Evolutionary conservation across 2,113 vertebrate species (phyloP), one percentile per base, ranked within the genome.

Genomic region (Labeo rohita): DNA sequence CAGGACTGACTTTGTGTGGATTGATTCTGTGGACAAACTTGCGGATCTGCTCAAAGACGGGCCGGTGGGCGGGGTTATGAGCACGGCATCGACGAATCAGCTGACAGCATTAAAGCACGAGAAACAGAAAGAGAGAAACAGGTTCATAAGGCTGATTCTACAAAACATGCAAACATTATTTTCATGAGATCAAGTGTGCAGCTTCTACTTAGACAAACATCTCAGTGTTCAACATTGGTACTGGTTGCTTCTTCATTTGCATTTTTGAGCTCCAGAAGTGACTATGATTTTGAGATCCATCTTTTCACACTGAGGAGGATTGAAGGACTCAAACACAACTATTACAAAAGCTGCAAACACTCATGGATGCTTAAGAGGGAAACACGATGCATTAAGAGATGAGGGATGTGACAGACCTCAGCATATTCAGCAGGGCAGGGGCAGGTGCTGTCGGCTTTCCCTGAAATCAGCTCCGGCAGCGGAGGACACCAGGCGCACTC

Each of bases 1-100:
- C 95, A 0, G 94, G 95, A 91, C 95, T 97, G 90, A 96, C 94
- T 96, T 96, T 97, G 88, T 95, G 92, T 1, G 95, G 95, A 91
- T 97, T 98, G 90, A 96, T 96, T 78, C 95, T 95, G 74, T 95
- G 89, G 59, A 96, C 93, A 90, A 96, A 94, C 90, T 97, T 97
- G 91, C 92, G 96, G 73, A 96, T 91, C 90, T 97, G 95, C 43
- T 97, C 95, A 90, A 97, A 98, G 1, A 93, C 95, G 45, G 94
- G 96, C 68, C 96, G 94, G 85, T 96, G 95, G 66, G 87, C 39
- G 78, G 96, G 94, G 83, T 95, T 97, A 81, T 91, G 92, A 87
- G 95, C 93, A 89, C 95, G 95, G 70, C 94, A 97, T 63, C 90
- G 93, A 3, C 95, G 92, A 77, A 97, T 97, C 87, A 98, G 93